Evolutionary conservation across 2,797 vertebrate genomes (phyloP).

Genomic region (Pseudochromis fuscus): DNA sequence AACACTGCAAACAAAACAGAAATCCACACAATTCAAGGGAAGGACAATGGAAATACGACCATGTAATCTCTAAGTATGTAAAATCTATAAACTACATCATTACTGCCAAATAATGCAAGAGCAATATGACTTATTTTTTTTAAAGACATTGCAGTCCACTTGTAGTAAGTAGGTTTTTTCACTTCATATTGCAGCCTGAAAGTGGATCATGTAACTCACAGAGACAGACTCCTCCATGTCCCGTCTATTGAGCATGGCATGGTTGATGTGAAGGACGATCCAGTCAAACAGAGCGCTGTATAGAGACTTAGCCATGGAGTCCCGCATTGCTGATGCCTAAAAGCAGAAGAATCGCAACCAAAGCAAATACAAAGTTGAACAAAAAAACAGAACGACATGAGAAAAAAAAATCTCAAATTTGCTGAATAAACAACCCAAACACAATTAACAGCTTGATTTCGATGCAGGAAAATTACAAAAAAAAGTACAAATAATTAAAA

Average conservation of each 20-base stretch:
- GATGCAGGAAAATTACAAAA: not conserved
- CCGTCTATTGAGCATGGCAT: slow-evolving; percentile 93
- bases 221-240: slow-evolving; percentile 93
- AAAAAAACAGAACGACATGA: not conserved
- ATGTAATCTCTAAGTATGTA: no score
- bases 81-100: not conserved
- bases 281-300: slow-evolving; percentile 96
- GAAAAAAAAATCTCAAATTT: not conserved
- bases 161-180: not conserved
- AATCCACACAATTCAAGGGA: slow-evolving; percentile 2
- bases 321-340: slow-evolving; percentile 89
- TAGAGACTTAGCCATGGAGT: slow-evolving; percentile 97
- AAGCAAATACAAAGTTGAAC: not conserved
- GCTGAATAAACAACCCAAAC: not conserved
- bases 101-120: not conserved
- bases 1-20: slow-evolving; percentile 82
- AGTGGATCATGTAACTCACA: slow-evolving; percentile 79
- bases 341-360: slow-evolving; percentile 21
- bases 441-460: not conserved
- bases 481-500: no score
- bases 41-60: not conserved
- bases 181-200: not conserved
- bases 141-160: not conserved
- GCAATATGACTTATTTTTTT: not conserved
- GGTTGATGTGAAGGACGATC: slow-evolving; percentile 96